phyloP scores from a whole-genome alignment of 1,140 invertebrate genomes.

The Saxidomus purpurata region DNA sequence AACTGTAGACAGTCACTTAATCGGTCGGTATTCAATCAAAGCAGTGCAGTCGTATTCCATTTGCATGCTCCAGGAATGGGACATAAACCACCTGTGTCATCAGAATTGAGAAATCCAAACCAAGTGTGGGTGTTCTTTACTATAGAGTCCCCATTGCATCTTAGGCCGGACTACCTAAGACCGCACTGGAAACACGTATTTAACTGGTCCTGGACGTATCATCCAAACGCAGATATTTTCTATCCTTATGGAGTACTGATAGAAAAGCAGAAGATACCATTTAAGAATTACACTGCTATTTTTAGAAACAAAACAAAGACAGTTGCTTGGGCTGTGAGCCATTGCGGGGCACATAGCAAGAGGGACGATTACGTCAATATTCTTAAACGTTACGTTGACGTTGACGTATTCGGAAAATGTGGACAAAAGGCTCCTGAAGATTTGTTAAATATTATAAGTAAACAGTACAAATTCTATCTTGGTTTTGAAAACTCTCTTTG shows the following conservation, averaged over 20 bases:
- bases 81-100: background rate
- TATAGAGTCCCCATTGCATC: conserved; percentile 20
- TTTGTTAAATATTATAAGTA: conserved; percentile 65
- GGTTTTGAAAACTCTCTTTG: conserved; percentile 95
- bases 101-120: background rate
- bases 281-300: conserved; percentile 28
- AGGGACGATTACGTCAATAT: conserved; percentile 88
- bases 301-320: conserved; percentile 71
- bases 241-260: conserved; percentile 35
- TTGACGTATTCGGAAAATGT: conserved; percentile 91
- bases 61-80: background rate
- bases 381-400: conserved; percentile 87
- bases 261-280: background rate
- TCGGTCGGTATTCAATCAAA: background rate
- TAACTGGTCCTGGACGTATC: conserved; percentile 50
- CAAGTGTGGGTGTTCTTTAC: conserved; percentile 63
- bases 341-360: conserved; percentile 88
- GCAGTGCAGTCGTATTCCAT: conserved; percentile 19
- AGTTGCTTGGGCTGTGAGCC: conserved; percentile 90
- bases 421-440: conserved; percentile 58
- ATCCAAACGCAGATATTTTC: conserved; percentile 51
- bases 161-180: background rate
- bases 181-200: conserved; percentile 31
- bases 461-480: conserved; percentile 85
- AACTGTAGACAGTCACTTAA: conserved; percentile 36